Evolutionary conservation across 1,140 invertebrate genomes (phyloP), one percentile per base, ranked within the genome.

Genomic region (Drosophila subpulchrella): DNA sequence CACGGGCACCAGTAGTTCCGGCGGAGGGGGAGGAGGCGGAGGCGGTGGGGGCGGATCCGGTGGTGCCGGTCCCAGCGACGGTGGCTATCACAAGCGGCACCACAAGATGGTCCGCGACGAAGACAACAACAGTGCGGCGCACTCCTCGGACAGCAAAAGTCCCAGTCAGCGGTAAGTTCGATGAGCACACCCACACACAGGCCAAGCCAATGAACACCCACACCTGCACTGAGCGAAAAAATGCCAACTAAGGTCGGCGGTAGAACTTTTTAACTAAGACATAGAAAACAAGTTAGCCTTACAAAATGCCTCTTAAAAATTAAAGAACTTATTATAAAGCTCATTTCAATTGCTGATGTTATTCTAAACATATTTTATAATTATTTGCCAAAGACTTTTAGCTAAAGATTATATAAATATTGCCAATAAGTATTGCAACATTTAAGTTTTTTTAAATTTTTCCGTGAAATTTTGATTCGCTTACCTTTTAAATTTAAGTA

Each of bases 131-230:
- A 95, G 94, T 80, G 95, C 94, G 81, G 94, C 94, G 66, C 94
- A 93, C 71, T 95, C 95, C 78, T 95, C 94, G 51, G 94, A 95
- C 75, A 94, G 94, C 92, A 95, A 95, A 76, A 95, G 95, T 89
- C 94, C 95, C 24, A 94, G 94, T 78, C 94, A 95, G 90, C 94
- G 94, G 95, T 95, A 88, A 90, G 88, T 81, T 62, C 30, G 30
- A 68, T 20, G 11, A 4, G n/a, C 17, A 36, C 27, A 39, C 8
- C 39, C 20, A 32, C 20, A 30, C 8, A 46, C 11, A 24, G 13
- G 6, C 27, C 20, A 41, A 39, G 15, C 12, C 27, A 44, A 57
- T 12, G 32, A 38, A 47, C 46, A 58, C 68, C 58, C 48, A 46
- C n/a, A 56, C 42, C 65, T 39, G 61, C 39, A 68, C 51, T 53